Conservation (phyloP, 1,140 invertebrate species). For the Melitaea cinxia region DNA sequence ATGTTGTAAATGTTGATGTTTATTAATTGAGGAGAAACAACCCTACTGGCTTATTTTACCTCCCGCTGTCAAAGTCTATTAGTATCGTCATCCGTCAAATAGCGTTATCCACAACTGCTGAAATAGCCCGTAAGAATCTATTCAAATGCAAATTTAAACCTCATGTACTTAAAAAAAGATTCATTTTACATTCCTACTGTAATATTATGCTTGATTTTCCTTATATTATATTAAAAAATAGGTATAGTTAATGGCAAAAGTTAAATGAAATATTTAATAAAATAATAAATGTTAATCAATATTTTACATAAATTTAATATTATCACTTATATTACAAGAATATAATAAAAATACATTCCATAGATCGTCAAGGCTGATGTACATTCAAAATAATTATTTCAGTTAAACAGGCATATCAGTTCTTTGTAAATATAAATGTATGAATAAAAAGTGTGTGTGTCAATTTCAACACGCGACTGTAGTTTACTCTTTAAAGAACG, state of each 20-base stretch:
- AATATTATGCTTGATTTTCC: too few species aligned
- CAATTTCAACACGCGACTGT: too few species aligned
- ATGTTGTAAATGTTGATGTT: too few species aligned
- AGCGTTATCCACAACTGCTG: too few species aligned
- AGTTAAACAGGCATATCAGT: slow-evolving; percentile 3
- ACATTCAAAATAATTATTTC: neutral
- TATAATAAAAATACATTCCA: neutral
- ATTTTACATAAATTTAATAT: neutral
- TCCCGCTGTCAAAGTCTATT: too few species aligned
- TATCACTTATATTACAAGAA: neutral
- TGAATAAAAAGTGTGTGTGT: neutral
- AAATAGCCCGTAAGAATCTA: neutral
- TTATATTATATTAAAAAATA: too few species aligned
- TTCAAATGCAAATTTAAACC: neutral
- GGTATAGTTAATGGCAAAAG: too few species aligned
- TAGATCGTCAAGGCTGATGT: slow-evolving; percentile 15
- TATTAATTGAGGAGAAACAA: too few species aligned
- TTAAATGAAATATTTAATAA: too few species aligned
- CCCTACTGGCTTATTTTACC: too few species aligned
- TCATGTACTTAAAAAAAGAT: neutral
- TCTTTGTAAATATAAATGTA: neutral
- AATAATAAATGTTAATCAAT: neutral
- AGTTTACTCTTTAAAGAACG: too few species aligned
- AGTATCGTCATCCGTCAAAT: too few species aligned
- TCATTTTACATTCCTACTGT: neutral